Base-by-base conservation (phyloP, 2,888 invertebrate species). In the Strigamia maritima region DNA sequence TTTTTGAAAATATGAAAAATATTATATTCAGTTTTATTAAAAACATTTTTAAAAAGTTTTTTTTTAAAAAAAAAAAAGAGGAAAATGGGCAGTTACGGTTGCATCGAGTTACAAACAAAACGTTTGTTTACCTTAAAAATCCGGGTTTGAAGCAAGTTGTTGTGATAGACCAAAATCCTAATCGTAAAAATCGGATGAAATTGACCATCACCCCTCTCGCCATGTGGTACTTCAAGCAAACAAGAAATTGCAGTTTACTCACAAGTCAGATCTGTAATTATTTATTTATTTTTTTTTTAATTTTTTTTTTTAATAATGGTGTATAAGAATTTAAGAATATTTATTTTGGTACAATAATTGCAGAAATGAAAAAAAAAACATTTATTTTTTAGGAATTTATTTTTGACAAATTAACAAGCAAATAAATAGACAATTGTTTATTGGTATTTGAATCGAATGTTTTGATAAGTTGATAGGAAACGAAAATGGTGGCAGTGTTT, bases 401-500 rank as follows among this genome's bases (percentile, higher is more conserved):
- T 35, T 35, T 6, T 1, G 35, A 10, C 6, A 35, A 35, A 35
- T 35, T n/a, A n/a, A 3, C 8, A 35, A 35, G 35, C 6, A 6
- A 35, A 35, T 1, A 35, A 49, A 49, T 3, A 6, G 14, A 49
- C 16, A 10, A 2, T 49, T 49, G 49, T 60, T 65, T n/a, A 24
- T 65, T 65, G 60, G 2, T 24, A n/a, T 7, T n/a, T 65, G 60
- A n/a, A 24, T 24, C 8, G 22, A 22, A 24, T 24, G 19, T 65
- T 19, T 16, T 10, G 6, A 19, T 49, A 35, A 35, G 35, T 35
- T 35, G 35, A 19, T 65, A 22, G 60, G 60, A 19, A 12, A 22
- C n/a, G 19, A 65, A 65, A 65, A 65, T 65, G 24, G 24, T 65
- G 60, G 22, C 60, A 24, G 60, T 65, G 60, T 65, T 65, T n/a